Conservation (phyloP, 2,888 invertebrate species). For the Pantelozetes paolii region DNA sequence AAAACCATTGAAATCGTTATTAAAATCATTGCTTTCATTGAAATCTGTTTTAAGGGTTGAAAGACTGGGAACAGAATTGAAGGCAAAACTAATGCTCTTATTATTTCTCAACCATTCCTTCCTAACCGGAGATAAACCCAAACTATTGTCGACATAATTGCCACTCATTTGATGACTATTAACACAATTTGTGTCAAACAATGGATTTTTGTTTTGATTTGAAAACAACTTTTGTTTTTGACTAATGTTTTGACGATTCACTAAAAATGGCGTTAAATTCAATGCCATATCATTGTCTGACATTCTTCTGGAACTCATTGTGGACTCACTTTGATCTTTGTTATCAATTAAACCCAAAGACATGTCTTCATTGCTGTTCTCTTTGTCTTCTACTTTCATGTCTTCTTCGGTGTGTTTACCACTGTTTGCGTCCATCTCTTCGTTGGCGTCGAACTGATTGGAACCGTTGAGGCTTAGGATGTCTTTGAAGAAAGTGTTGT, state of each 20-base stretch:
- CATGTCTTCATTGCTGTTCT: too few relatives aligned
- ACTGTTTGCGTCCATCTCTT: too few relatives aligned
- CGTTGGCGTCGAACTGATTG: background rate
- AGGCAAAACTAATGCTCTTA: background rate
- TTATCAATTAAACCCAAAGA: background rate
- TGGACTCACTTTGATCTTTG: background rate
- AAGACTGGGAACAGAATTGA: background rate
- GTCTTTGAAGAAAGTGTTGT: background rate
- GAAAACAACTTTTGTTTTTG: background rate
- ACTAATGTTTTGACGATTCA: background rate
- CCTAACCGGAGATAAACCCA: conserved; percentile 11
- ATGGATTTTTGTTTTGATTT: background rate
- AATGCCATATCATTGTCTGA: background rate
- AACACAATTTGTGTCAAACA: background rate
- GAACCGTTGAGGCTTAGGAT: background rate
- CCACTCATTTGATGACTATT: background rate
- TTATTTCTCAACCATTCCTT: background rate
- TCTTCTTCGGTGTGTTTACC: too few relatives aligned
- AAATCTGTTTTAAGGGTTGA: too few relatives aligned
- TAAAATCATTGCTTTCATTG: background rate
- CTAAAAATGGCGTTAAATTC: background rate
- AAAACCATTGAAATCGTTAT: background rate
- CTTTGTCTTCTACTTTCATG: too few relatives aligned
- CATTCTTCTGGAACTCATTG: background rate
- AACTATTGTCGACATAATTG: background rate